Evolutionary conservation across 53 echinoderm and acorn worm species (phyloP), one percentile per base, ranked within the genome.

Genomic region (Crossaster papposus): DNA sequence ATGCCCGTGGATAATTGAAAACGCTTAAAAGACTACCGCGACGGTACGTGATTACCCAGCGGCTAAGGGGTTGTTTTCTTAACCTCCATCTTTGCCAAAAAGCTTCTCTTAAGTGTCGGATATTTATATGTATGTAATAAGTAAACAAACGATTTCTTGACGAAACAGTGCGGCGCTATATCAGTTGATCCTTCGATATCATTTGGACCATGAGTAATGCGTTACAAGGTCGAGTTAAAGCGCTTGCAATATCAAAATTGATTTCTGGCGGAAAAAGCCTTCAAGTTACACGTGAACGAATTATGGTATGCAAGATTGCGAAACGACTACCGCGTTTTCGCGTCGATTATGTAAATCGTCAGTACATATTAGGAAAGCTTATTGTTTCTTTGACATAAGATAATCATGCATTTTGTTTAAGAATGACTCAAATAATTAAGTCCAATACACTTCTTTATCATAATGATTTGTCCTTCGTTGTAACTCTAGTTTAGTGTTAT

Each of bases 11-110:
- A 18, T 70, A 22, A 14, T 29, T 23, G 7, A 32, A 23, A 51
- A 64, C 6, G 53, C 73, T 51, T 32, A 34, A 73, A 85, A 85
- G 53, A 51, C 17, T 23, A 73, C 85, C 85, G 85, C 85, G 54
- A 15, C 8, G 72, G 85, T 72, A 72, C 85, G 85, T 85, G 85
- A 85, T 35, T 26, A 30, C 85, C 73, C 23, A n/a, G 5, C 8
- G 82, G 85, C 51, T 28, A 28, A 5, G 2, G 4, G 11, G 26
- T 20, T 72, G 72, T 85, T 85, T 80, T 80, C 80, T 10, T 80
- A 32, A 80, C 23, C 80, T 62, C 62, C 28, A 53, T 36, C 52
- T 51, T 30, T 22, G 51, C 72, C 23, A 28, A n/a, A 51, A 37
- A 33, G n/a, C 24, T 38, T 23, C 20, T 30, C 6, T 7, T 37